phyloP scores from a whole-genome alignment of 2,797 vertebrate genomes.

The Sebastes baramenuke region DNA sequence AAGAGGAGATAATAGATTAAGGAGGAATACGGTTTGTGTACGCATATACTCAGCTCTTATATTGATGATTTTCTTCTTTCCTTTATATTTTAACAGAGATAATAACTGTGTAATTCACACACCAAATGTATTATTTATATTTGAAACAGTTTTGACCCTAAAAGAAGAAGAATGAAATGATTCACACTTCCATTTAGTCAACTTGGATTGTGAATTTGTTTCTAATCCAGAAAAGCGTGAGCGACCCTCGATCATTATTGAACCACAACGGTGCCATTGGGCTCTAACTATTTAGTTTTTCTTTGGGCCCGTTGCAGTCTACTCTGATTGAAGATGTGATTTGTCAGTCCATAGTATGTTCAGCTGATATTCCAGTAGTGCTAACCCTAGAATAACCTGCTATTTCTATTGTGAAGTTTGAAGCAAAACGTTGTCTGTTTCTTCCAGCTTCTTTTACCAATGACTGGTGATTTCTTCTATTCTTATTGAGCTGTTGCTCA shows the following conservation, averaged over 20 bases:
- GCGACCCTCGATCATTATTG: neutral
- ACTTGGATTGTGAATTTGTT: neutral
- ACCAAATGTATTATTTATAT: neutral
- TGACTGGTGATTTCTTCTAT: too few species aligned
- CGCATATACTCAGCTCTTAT: neutral
- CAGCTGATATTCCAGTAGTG: neutral
- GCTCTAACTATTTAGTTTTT: neutral
- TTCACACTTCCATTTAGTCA: neutral
- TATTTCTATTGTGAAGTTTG: neutral
- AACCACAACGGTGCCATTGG: neutral
- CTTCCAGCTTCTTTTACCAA: neutral
- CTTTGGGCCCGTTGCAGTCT: fast-evolving
- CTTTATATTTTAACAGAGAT: neutral
- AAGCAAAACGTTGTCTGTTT: neutral
- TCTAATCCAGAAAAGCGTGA: neutral
- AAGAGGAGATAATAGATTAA: neutral
- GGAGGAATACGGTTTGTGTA: neutral
- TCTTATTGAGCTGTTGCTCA: neutral
- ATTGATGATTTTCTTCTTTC: neutral
- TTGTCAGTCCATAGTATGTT: too few species aligned
- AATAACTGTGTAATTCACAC: neutral
- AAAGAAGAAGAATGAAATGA: neutral
- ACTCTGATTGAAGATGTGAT: too few species aligned
- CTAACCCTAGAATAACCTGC: neutral
- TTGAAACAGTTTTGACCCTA: neutral